Evolutionary conservation across 2,797 vertebrate genomes (phyloP).

Genomic region (Anabas testudineus): DNA sequence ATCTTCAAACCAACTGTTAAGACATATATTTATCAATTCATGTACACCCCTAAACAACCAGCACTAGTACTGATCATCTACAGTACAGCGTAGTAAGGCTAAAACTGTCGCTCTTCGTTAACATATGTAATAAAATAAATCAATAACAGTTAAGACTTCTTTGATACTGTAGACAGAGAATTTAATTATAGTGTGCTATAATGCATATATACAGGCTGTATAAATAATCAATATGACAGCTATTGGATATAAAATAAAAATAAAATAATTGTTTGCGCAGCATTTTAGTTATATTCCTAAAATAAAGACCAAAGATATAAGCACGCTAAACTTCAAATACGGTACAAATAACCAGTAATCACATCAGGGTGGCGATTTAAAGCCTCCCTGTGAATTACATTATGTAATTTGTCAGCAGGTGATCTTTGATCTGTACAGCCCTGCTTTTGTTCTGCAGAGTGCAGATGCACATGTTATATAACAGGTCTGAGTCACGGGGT

Average conservation of each 20-base stretch:
- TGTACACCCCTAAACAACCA: neutral
- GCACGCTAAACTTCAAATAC: neutral
- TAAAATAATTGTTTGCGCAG: too few relatives aligned
- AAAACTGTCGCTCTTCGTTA: too few relatives aligned
- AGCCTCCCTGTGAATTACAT: slow-evolving; percentile 5
- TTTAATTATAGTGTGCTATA: too few relatives aligned
- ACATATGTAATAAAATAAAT: too few relatives aligned
- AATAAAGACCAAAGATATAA: neutral
- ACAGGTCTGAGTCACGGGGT: slow-evolving; percentile 10
- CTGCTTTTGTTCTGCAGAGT: slow-evolving; percentile 1
- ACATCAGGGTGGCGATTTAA: slow-evolving; percentile 2
- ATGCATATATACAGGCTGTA: too few relatives aligned
- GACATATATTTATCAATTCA: neutral
- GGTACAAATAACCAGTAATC: neutral
- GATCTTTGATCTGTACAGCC: slow-evolving; percentile 22
- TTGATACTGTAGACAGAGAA: too few relatives aligned
- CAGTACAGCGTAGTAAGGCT: too few relatives aligned
- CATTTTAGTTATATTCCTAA: neutral
- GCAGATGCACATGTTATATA: slow-evolving; percentile 43
- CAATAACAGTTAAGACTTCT: too few relatives aligned
- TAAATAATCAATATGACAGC: too few relatives aligned
- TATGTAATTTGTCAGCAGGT: slow-evolving; percentile 34
- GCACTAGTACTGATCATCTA: too few relatives aligned
- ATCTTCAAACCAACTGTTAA: too few relatives aligned
- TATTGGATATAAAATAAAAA: too few relatives aligned